Conservation (phyloP, 2,797 vertebrate species). For the Trachops cirrhosus region DNA sequence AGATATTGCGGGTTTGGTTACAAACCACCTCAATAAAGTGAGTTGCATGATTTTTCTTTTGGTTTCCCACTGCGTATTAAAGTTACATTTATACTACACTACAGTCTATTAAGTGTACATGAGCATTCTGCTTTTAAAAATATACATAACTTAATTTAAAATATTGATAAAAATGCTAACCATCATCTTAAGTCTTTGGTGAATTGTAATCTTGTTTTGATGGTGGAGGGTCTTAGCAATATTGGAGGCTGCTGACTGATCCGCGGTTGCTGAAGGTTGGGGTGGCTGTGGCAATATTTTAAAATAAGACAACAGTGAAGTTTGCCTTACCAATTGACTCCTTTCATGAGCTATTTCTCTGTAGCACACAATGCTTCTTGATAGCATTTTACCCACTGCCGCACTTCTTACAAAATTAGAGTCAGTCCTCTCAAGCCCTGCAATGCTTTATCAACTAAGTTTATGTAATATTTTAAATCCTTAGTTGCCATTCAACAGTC, state of each 20-base stretch:
- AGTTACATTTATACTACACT: neutral
- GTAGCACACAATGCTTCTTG: neutral
- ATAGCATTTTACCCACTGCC: neutral
- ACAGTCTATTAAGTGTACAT: neutral
- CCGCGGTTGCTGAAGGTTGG: neutral
- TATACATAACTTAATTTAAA: neutral
- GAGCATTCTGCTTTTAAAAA: neutral
- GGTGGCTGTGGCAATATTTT: neutral
- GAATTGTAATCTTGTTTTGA: neutral
- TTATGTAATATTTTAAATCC: neutral
- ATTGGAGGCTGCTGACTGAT: neutral
- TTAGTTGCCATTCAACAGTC: neutral
- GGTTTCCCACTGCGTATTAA: neutral
- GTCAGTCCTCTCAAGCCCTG: neutral
- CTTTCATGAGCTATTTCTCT: neutral
- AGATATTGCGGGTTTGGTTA: neutral
- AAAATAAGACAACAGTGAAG: neutral
- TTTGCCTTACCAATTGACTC: neutral
- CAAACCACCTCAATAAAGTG: neutral
- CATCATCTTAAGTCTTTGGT: neutral
- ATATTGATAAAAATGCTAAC: neutral
- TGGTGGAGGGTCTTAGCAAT: neutral
- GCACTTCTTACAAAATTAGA: neutral
- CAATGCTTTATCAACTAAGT: neutral
- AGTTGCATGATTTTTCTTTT: neutral